Evolutionary conservation across 2,113 vertebrate genomes (phyloP).

Genomic region (Cheirogaleus medius): DNA sequence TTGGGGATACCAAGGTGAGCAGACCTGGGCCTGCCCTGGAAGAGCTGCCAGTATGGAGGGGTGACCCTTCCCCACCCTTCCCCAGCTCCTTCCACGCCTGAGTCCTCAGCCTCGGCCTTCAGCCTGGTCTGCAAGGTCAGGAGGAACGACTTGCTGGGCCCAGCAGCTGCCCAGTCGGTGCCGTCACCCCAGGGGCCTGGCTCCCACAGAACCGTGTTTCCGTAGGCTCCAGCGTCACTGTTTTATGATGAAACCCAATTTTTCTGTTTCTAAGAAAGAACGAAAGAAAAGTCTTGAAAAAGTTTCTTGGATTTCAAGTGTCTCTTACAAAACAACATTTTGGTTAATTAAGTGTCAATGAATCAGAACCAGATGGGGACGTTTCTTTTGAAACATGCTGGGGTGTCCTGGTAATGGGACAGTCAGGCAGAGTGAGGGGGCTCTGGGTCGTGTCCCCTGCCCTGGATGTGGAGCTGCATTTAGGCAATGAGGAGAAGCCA

Average conservation of each 20-base stretch:
- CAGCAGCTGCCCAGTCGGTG: neutral
- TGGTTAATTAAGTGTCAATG: slow-evolving; percentile 72
- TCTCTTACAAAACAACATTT: slow-evolving; percentile 76
- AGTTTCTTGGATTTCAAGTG: slow-evolving; percentile 67
- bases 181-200: neutral
- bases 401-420: neutral
- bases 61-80: no score
- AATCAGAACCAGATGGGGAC: slow-evolving; percentile 74
- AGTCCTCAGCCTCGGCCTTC: neutral
- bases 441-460: neutral
- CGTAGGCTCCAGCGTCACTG: neutral
- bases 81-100: neutral
- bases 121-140: neutral
- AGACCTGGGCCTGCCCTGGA: neutral
- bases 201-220: neutral
- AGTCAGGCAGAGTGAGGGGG: neutral
- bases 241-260: slow-evolving; percentile 56
- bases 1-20: neutral
- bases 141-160: neutral
- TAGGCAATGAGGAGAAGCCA: neutral
- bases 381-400: slow-evolving; percentile 53
- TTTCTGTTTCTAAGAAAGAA: slow-evolving; percentile 67
- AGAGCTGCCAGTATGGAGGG: neutral
- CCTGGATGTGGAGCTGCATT: neutral
- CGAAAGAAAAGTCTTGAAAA: slow-evolving; percentile 65